These are phyloP conservation scores for Atrichornis clamosus DNA, from an alignment of 2,113 vertebrate species.

Conservation along the genomic window DNA sequence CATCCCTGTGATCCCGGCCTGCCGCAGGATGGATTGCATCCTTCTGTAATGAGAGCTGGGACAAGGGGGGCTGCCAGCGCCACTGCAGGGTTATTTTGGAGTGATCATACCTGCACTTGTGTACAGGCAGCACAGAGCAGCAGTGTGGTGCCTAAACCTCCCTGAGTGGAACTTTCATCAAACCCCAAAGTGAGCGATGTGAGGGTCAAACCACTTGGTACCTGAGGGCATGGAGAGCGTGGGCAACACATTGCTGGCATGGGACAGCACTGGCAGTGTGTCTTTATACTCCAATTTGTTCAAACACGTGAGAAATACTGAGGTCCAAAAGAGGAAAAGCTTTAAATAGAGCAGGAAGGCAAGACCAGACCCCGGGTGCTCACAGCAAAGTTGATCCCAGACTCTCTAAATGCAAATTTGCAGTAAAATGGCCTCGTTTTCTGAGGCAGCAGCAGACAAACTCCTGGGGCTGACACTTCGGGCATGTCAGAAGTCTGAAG, in stretches of 20 bases:
- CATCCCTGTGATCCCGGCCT: not conserved
- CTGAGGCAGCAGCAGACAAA: not conserved
- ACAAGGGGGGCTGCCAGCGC: not conserved
- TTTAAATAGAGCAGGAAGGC: not conserved
- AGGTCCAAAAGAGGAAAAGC: not conserved
- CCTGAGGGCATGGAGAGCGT: not conserved
- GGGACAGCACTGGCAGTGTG: too few relatives aligned
- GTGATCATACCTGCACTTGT: slow-evolving; percentile 2
- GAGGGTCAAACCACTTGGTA: not conserved
- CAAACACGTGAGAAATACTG: not conserved
- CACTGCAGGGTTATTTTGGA: not conserved
- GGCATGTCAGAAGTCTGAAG: not conserved
- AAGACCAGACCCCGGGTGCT: not conserved
- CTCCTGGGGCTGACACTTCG: fast-evolving
- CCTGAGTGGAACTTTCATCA: not conserved
- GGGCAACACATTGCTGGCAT: not conserved
- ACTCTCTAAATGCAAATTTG: not conserved
- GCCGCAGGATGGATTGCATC: slow-evolving; percentile 23
- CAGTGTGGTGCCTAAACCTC: not conserved
- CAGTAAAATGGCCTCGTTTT: not conserved
- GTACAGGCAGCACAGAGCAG: not conserved
- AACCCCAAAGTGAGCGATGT: not conserved
- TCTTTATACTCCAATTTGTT: not conserved
- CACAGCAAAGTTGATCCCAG: not conserved
- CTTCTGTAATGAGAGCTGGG: slow-evolving; percentile 29